Conservation (phyloP, 37 sponge, comb jelly and placozoan species). For the Dysidea cf. avara region DNA sequence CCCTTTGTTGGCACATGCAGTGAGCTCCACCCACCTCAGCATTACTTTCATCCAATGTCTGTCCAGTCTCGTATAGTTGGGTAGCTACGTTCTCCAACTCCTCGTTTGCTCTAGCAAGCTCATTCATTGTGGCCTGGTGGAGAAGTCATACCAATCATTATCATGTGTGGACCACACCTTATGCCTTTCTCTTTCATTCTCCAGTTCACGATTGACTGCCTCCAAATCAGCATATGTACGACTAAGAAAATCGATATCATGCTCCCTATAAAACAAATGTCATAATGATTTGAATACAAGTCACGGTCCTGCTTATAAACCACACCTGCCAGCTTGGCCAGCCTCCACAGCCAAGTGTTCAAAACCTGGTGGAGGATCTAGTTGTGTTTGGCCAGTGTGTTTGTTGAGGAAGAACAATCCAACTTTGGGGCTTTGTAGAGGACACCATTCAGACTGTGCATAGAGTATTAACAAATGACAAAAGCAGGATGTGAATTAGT, state of each 20-base stretch:
- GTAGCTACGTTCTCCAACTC: conserved; percentile 68
- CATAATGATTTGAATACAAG: not conserved
- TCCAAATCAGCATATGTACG: conserved; percentile 64
- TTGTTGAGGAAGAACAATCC: conserved; percentile 87
- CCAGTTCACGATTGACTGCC: conserved; percentile 47
- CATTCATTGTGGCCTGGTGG: conserved; percentile 22
- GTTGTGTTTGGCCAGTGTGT: conserved; percentile 66
- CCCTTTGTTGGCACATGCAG: too few species aligned
- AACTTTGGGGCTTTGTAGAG: conserved; percentile 56
- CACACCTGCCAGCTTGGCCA: not conserved
- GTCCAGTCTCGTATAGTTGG: conserved; percentile 77
- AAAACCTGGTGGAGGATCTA: not conserved
- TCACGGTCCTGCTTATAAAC: not conserved
- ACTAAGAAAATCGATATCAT: conserved; percentile 64
- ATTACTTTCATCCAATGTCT: conserved; percentile 70
- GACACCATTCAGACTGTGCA: conserved; percentile 78
- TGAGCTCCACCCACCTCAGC: conserved; percentile 52
- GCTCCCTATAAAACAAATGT: conserved; percentile 28
- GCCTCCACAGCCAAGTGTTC: conserved; percentile 29
- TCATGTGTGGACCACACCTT: conserved; percentile 9
- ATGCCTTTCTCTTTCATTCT: conserved; percentile 49
- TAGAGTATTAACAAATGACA: not conserved
- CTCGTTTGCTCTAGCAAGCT: conserved; percentile 59
- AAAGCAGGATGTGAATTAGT: not conserved
- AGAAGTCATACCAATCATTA: too few species aligned